phyloP scores from a whole-genome alignment of 2,888 invertebrate species.

The Caenorhabditis drosophilae region DNA sequence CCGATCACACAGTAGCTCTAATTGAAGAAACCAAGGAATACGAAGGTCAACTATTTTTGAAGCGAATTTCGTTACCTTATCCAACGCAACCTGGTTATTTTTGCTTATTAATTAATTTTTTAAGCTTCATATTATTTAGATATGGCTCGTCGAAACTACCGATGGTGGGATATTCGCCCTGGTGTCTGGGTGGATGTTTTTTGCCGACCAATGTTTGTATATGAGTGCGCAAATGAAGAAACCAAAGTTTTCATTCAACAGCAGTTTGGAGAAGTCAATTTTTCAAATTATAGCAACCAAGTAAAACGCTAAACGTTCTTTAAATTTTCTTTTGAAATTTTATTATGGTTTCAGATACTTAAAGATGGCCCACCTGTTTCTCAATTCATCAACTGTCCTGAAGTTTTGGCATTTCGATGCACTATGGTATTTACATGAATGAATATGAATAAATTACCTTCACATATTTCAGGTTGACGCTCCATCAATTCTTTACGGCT shows the following conservation, averaged over 20 bases:
- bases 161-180: slow-evolving; percentile 53
- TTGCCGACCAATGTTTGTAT: slow-evolving; percentile 47
- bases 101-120: neutral
- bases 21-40: slow-evolving; percentile 52
- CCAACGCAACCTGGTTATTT: slow-evolving; percentile 24
- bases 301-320: slow-evolving; percentile 12
- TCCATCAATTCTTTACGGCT: slow-evolving; percentile 36
- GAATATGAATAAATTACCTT: neutral
- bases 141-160: slow-evolving; percentile 41
- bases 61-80: slow-evolving; percentile 44
- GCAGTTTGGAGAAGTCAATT: slow-evolving; percentile 50
- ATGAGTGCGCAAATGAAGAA: slow-evolving; percentile 44
- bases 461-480: slow-evolving; percentile 35
- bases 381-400: slow-evolving; percentile 23
- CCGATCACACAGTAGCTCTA: slow-evolving; percentile 48
- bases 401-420: slow-evolving; percentile 24
- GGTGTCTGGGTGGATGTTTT: slow-evolving; percentile 54
- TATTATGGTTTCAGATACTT: slow-evolving; percentile 18
- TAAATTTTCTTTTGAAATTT: no score
- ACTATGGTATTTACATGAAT: slow-evolving; percentile 13
- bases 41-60: slow-evolving; percentile 54
- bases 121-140: slow-evolving; percentile 9
- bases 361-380: slow-evolving; percentile 33
- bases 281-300: slow-evolving; percentile 39
- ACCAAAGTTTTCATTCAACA: slow-evolving; percentile 47